phyloP scores from a whole-genome alignment of 30 jellyfish, hydroid and myxozoan genomes.

The Aurelia sp. region DNA sequence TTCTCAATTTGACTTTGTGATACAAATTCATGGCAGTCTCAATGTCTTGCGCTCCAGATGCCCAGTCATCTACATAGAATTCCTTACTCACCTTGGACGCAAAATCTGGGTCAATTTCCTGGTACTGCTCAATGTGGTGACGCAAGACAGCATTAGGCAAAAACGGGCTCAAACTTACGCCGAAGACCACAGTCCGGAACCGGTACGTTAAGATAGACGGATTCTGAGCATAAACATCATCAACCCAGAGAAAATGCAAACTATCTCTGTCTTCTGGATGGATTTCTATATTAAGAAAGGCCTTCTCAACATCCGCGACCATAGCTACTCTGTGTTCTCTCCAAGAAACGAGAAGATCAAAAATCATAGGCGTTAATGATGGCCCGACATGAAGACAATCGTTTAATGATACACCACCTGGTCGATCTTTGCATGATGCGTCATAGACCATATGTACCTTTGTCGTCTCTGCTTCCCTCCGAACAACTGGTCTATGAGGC shows the following conservation, averaged over 20 bases:
- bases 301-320: too few species aligned
- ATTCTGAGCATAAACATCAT: too few species aligned
- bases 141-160: slow-evolving; percentile 40
- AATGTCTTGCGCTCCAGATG: slow-evolving; percentile 1
- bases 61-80: too few species aligned
- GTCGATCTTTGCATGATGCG: slow-evolving; percentile 7
- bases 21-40: neutral
- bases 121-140: slow-evolving; percentile 33
- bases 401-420: too few species aligned
- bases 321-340: too few species aligned
- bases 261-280: too few species aligned
- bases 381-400: slow-evolving; percentile 2
- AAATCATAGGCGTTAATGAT: too few species aligned
- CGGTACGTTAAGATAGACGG: slow-evolving; percentile 11
- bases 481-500: too few species aligned
- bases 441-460: slow-evolving; percentile 31
- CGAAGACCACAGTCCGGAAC: slow-evolving; percentile 40
- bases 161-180: slow-evolving; percentile 36
- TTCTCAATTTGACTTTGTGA: slow-evolving; percentile 20
- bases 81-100: slow-evolving; percentile 8
- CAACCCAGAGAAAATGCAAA: too few species aligned
- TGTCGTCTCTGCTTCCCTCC: slow-evolving; percentile 44
- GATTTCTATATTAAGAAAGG: too few species aligned
- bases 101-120: slow-evolving; percentile 46
- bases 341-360: too few species aligned